Base-by-base conservation (phyloP, 2,888 invertebrate species). In the Bursaphelenchus okinawaensis region DNA sequence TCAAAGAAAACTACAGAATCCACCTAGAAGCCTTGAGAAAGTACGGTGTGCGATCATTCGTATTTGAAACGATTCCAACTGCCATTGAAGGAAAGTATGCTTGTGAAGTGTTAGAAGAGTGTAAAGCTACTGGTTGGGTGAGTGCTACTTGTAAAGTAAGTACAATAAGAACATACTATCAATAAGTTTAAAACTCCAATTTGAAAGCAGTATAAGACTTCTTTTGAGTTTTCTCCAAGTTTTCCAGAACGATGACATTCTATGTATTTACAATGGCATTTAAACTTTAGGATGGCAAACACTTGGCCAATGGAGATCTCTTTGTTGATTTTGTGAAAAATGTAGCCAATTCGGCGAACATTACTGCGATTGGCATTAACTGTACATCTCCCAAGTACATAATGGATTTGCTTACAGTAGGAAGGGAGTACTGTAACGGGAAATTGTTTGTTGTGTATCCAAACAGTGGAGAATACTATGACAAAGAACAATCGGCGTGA, bases 61-160 rank as follows among this genome's bases (percentile, higher is more conserved):
- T 92, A 0, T 85, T 94, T 74, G 94, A 95, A 84, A 95, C 95
- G 0, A 90, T 94, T 77, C 94, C 95, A 7, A 90, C 91, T 73
- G 87, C 88, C 57, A 83, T 85, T 65, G 94, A 95, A 85, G 94
- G 91, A 0, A 89, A 89, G 82, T 90, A 90, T 82, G 84, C 94
- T 26, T 87, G 91, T 23, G 88, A 90, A 68, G 85, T 92, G 78
- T 84, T 94, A 24, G 87, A 88, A 70, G 91, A 92, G 0, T 84
- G 87, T 57, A 85, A 87, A 55, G 54, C 58, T 0, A 22, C 40
- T 83, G 91, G 91, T 20, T 94, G 92, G 92, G 85, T 94, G 19
- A 87, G 90, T 1, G 92, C 93, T 83, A 90, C 91, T 71, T 91
- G 92, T 83, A 89, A 89, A 86, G 91, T 91, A 71, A 31, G 4